Percentiles rank a stretch among this genome's conserved stretches.
Conservation (phyloP, 92 coral and sea anemone genomes). For the Siderastrea radians region DNA sequence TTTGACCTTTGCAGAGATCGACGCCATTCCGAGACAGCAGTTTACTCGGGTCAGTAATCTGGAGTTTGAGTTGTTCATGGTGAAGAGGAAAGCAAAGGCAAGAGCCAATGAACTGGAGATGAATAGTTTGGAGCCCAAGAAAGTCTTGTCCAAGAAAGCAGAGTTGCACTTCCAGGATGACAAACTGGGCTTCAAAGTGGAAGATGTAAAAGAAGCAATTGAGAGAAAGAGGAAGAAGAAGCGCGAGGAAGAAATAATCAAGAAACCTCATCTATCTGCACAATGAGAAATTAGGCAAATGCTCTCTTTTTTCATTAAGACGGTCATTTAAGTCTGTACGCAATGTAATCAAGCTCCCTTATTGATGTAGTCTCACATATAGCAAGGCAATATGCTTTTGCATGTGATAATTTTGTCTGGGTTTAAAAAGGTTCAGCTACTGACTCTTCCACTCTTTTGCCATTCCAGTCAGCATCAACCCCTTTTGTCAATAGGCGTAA, state of each 20-base stretch:
- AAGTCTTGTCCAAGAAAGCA: slow-evolving; percentile 45
- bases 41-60: slow-evolving; percentile 73
- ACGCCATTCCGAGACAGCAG: slow-evolving; percentile 71
- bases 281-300: neutral
- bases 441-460: too few species aligned
- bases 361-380: too few species aligned
- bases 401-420: too few species aligned
- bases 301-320: neutral
- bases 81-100: slow-evolving; percentile 39
- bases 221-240: slow-evolving; percentile 64
- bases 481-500: too few species aligned
- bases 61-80: slow-evolving; percentile 81
- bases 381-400: too few species aligned
- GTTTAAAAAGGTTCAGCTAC: too few species aligned
- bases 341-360: too few species aligned
- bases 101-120: slow-evolving; percentile 47
- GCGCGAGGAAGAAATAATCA: slow-evolving; percentile 2
- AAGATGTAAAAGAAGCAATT: slow-evolving; percentile 63
- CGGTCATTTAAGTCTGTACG: too few species aligned
- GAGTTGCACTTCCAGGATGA: slow-evolving; percentile 56
- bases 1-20: slow-evolving; percentile 59
- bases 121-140: slow-evolving; percentile 72
- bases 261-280: neutral
- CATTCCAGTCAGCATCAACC: too few species aligned
- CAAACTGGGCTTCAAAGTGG: slow-evolving; percentile 75